Percentiles rank a stretch among this genome's conserved stretches.
phyloP scores from a whole-genome alignment of 1,140 invertebrate genomes.

The Sminthurinus signatus region DNA sequence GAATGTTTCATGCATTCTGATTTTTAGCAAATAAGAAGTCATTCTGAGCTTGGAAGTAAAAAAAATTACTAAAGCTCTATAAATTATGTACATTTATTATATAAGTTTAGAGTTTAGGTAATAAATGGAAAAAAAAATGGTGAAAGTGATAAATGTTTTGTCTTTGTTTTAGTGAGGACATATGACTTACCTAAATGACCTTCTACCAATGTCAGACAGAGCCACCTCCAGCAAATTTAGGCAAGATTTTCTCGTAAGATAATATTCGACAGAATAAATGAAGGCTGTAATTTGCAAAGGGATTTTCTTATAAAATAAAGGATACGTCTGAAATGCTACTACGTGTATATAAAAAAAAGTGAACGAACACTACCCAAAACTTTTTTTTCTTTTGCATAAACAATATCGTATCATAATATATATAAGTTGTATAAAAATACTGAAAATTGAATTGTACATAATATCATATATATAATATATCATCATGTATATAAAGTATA shows the following conservation, averaged over 20 bases:
- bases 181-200: conserved; percentile 9
- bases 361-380: too few species aligned
- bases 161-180: neutral
- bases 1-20: too few species aligned
- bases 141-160: too few species aligned
- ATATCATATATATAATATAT: too few species aligned
- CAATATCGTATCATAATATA: too few species aligned
- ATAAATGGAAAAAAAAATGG: neutral
- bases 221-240: conserved; percentile 4
- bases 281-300: conserved; percentile 5
- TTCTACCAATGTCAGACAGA: neutral
- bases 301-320: neutral
- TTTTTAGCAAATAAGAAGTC: neutral
- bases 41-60: neutral
- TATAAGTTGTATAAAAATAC: too few species aligned
- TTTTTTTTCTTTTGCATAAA: too few species aligned
- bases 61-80: too few species aligned
- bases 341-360: neutral
- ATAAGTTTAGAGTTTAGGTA: too few species aligned
- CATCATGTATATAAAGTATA: too few species aligned
- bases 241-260: neutral
- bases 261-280: conserved; percentile 16
- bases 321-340: neutral
- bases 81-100: too few species aligned
- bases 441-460: too few species aligned